Conservation (phyloP, 2,113 vertebrate species). For the cattle (Bos taurus) region ARS-UCD2.0 NC_037335.1:56088001-56088500, state of each 20-base stretch:
- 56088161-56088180: slow-evolving; percentile 17
- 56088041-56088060: not conserved
- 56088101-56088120: not conserved
- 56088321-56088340: not conserved
- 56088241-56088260: slow-evolving; percentile 21
- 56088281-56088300: not conserved
- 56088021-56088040: not conserved
- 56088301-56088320: slow-evolving; percentile 8
- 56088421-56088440: not conserved
- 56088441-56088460: not conserved
- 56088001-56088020: not conserved
- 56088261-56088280: not conserved
- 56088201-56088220: slow-evolving; percentile 19
- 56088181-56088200: slow-evolving; percentile 14
- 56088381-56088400: not conserved
- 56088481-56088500: not conserved
- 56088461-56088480: not conserved
- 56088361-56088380: not conserved
- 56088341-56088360: not conserved
- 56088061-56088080: not conserved
- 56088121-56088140: not conserved
- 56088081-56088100: not conserved
- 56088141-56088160: not conserved
- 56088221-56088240: slow-evolving; percentile 16
- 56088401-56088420: not conserved